Evolutionary conservation across 2,888 invertebrate species (phyloP).

Genomic region (Phragmatobia fuliginosa): DNA sequence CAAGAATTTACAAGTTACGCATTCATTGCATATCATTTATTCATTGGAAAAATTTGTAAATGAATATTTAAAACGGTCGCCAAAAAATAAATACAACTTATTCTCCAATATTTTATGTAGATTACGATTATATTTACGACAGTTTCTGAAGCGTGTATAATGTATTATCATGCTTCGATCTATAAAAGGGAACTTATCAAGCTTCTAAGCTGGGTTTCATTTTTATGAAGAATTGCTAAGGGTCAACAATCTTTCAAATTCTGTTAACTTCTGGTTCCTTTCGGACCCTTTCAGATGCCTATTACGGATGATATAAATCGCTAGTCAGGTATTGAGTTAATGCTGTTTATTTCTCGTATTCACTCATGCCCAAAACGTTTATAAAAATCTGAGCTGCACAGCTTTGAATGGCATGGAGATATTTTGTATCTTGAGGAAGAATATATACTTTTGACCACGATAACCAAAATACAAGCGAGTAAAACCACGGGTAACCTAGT

Average conservation of each 20-base stretch:
- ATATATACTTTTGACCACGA: too few relatives aligned
- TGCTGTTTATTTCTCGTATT: neutral
- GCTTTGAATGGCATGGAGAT: too few relatives aligned
- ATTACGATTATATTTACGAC: conserved; percentile 3
- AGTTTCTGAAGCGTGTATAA: conserved; percentile 7
- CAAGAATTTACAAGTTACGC: too few relatives aligned
- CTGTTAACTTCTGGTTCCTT: neutral
- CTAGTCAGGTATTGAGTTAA: neutral
- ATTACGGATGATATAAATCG: neutral
- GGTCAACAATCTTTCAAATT: conserved; percentile 15
- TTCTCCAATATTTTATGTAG: conserved; percentile 7
- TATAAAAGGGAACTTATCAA: conserved; percentile 11
- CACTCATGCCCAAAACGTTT: too few relatives aligned
- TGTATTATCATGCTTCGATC: neutral
- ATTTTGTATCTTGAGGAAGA: too few relatives aligned
- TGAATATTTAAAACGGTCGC: neutral
- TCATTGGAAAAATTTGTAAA: too few relatives aligned
- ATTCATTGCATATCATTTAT: too few relatives aligned
- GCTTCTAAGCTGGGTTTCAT: neutral
- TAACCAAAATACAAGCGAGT: too few relatives aligned
- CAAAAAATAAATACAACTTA: neutral
- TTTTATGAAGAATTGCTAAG: conserved; percentile 13
- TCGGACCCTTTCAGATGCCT: neutral
- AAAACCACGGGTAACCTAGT: too few relatives aligned
- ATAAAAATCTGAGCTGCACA: too few relatives aligned